Percentiles rank a stretch among this genome's conserved stretches.
Evolutionary conservation across 1,140 invertebrate genomes (phyloP).

Genomic region (Diuraphis noxia): DNA sequence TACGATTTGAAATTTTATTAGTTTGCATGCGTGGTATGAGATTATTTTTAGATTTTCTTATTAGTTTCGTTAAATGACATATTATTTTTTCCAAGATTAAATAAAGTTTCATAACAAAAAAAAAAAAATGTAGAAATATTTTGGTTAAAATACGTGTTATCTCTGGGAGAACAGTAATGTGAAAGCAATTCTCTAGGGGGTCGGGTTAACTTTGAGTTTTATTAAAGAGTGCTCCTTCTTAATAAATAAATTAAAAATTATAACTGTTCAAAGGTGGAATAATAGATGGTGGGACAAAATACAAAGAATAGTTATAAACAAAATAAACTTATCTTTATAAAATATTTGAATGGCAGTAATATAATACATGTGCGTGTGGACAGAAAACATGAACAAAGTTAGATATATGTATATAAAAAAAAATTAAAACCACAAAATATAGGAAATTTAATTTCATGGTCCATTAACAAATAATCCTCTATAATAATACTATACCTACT

Average conservation of each 20-base stretch:
- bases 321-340: constrained; percentile 11
- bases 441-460: constrained; percentile 5
- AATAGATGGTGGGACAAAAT: neutral
- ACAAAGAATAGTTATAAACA: neutral
- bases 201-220: neutral
- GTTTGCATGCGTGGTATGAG: too few relatives aligned
- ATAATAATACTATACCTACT: neutral
- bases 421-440: neutral
- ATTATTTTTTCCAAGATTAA: neutral
- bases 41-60: neutral
- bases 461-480: neutral
- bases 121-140: neutral
- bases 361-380: neutral
- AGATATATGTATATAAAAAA: neutral
- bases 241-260: constrained; percentile 1
- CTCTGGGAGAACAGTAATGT: neutral
- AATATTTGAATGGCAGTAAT: neutral
- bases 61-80: neutral
- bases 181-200: neutral
- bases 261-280: neutral
- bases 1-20: neutral
- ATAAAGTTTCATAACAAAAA: neutral
- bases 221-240: neutral
- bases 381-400: neutral
- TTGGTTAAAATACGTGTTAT: neutral